These are phyloP conservation scores for Liopterus haemorrhoidalis DNA, from an alignment of 2,888 invertebrate species.

Conservation along the genomic window DNA sequence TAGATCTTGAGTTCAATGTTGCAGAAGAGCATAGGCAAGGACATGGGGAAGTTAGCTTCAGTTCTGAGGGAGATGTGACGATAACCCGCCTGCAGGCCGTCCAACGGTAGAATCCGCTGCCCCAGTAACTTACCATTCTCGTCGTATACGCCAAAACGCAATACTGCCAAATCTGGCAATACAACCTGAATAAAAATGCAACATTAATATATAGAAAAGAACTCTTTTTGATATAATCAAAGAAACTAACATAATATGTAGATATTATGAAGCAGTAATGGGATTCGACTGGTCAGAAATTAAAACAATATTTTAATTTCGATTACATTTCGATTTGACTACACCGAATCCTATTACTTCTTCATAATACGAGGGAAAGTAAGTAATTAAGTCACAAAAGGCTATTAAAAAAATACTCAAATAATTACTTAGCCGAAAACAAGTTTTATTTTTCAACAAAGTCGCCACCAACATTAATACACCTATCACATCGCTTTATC, in stretches of 20 bases:
- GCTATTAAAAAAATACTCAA: too few relatives aligned
- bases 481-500: too few relatives aligned
- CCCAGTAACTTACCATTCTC: constrained; percentile 95
- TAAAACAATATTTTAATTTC: too few relatives aligned
- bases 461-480: too few relatives aligned
- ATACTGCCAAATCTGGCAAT: constrained; percentile 92
- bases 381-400: too few relatives aligned
- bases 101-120: constrained; percentile 93
- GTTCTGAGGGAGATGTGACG: constrained; percentile 95
- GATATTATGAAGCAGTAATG: not conserved
- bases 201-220: not conserved
- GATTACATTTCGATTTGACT: too few relatives aligned
- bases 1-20: constrained; percentile 99
- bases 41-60: constrained; percentile 98
- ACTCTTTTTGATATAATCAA: too few relatives aligned
- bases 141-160: constrained; percentile 97
- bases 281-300: not conserved
- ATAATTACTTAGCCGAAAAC: too few relatives aligned
- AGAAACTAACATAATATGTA: constrained; percentile 5
- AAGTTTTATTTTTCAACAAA: too few relatives aligned
- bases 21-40: constrained; percentile 97
- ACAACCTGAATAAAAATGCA: constrained; percentile 63
- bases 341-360: too few relatives aligned
- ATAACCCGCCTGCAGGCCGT: constrained; percentile 96
- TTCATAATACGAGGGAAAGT: too few relatives aligned